phyloP scores from a whole-genome alignment of 2,797 vertebrate species.

The Mormyrops boulengeri region DNA sequence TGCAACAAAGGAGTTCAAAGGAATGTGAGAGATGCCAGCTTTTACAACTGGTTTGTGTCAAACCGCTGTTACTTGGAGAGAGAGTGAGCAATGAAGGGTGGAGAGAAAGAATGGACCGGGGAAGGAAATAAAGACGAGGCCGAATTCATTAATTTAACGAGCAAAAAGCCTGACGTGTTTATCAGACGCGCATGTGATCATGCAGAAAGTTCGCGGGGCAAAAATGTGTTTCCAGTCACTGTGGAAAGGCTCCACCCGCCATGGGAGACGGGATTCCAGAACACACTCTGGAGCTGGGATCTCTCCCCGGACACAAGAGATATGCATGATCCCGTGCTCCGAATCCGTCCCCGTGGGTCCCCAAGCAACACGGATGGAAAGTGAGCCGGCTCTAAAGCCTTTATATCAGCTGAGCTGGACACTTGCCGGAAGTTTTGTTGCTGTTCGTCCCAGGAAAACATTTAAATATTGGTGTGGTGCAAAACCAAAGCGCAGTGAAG shows the following conservation, averaged over 20 bases:
- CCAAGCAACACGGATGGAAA: not conserved
- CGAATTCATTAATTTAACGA: slow-evolving; percentile 38
- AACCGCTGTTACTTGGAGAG: slow-evolving; percentile 24
- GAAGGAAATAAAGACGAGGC: slow-evolving; percentile 10
- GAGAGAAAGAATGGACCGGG: not conserved
- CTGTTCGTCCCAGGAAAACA: slow-evolving; percentile 29
- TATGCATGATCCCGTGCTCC: not conserved
- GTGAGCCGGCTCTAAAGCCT: slow-evolving; percentile 4
- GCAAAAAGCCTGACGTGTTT: slow-evolving; percentile 36
- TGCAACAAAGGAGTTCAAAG: slow-evolving; percentile 36
- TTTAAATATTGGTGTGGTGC: slow-evolving; percentile 46
- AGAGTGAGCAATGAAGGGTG: not conserved
- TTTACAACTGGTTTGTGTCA: slow-evolving; percentile 30
- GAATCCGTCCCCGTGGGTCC: not conserved
- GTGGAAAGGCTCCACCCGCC: not conserved
- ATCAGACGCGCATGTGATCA: slow-evolving; percentile 31
- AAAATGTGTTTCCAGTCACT: slow-evolving; percentile 23
- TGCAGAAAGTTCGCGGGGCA: slow-evolving; percentile 29
- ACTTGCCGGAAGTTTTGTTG: slow-evolving; percentile 18
- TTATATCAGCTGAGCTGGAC: slow-evolving; percentile 15
- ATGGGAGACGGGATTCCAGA: not conserved
- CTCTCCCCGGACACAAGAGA: not conserved
- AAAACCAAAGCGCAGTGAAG: slow-evolving; percentile 34
- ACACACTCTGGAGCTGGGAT: not conserved
- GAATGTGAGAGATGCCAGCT: slow-evolving; percentile 30